phyloP scores from a whole-genome alignment of 2,888 invertebrate genomes.

The Dascillus cervinus region DNA sequence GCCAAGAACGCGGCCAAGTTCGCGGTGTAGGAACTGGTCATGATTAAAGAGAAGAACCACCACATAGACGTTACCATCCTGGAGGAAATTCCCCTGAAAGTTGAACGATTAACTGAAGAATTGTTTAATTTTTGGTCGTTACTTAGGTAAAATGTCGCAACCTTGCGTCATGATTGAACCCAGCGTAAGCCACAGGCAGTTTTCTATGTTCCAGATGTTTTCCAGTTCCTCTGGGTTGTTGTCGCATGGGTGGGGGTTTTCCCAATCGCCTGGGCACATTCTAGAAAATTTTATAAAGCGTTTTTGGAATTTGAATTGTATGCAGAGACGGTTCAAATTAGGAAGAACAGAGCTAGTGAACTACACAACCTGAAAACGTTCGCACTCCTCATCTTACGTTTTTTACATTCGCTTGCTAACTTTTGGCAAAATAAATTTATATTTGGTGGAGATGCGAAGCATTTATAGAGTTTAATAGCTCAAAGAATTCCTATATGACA shows the following conservation, averaged over 20 bases:
- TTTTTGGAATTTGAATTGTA: too few species aligned
- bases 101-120: neutral
- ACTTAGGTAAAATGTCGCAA: slow-evolving; percentile 86
- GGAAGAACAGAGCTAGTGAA: too few species aligned
- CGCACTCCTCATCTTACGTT: too few species aligned
- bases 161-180: slow-evolving; percentile 91
- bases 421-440: too few species aligned
- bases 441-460: too few species aligned
- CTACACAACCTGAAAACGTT: too few species aligned
- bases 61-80: slow-evolving; percentile 81
- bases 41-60: slow-evolving; percentile 91
- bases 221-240: slow-evolving; percentile 77
- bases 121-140: slow-evolving; percentile 26
- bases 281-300: too few species aligned
- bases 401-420: too few species aligned
- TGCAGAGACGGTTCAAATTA: too few species aligned
- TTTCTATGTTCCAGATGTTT: slow-evolving; percentile 79
- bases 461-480: neutral
- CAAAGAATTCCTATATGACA: neutral
- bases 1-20: slow-evolving; percentile 91
- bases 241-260: slow-evolving; percentile 88
- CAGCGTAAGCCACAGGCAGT: slow-evolving; percentile 89
- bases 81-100: slow-evolving; percentile 73
- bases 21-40: slow-evolving; percentile 89
- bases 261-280: slow-evolving; percentile 85